These are phyloP conservation scores for Drosophila eohydei DNA, from an alignment of 2,888 invertebrate species.

Conservation along the genomic window DNA sequence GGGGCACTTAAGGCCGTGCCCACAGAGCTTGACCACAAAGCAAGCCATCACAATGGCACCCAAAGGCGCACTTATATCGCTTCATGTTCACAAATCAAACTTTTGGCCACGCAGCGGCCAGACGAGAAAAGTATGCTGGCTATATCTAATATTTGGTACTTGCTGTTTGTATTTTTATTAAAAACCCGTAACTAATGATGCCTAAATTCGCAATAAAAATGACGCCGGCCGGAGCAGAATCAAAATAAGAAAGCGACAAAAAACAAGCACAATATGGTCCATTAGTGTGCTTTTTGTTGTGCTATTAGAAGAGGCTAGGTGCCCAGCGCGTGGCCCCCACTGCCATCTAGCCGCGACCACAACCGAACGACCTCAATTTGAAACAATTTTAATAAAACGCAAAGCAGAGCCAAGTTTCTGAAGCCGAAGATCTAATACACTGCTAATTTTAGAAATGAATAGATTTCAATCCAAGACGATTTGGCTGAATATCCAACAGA, in stretches of 20 bases:
- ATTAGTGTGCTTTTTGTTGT: constrained; percentile 74
- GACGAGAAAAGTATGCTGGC: constrained; percentile 14
- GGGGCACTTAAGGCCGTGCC: constrained; percentile 54
- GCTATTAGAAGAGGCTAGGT: constrained; percentile 65
- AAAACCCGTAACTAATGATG: constrained; percentile 81
- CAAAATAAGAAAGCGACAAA: constrained; percentile 4
- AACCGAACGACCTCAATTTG: constrained; percentile 63
- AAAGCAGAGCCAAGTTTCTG: neutral
- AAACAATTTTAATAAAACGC: constrained; percentile 81
- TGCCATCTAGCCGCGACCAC: constrained; percentile 2
- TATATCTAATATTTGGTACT: constrained; percentile 56
- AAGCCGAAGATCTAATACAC: neutral
- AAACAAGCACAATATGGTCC: constrained; percentile 78
- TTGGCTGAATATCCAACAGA: no score
- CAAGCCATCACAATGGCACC: constrained; percentile 70
- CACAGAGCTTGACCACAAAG: constrained; percentile 75
- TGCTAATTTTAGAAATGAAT: no score
- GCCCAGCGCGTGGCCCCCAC: constrained; percentile 2
- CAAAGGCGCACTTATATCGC: constrained; percentile 75
- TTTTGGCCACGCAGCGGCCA: constrained; percentile 37
- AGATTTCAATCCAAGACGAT: no score
- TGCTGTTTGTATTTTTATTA: constrained; percentile 75
- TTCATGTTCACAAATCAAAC: constrained; percentile 76
- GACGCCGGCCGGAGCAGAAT: constrained; percentile 40
- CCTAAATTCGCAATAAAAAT: constrained; percentile 81